Evolutionary conservation across 2,113 vertebrate genomes (phyloP).

Genomic region (Podiceps cristatus): DNA sequence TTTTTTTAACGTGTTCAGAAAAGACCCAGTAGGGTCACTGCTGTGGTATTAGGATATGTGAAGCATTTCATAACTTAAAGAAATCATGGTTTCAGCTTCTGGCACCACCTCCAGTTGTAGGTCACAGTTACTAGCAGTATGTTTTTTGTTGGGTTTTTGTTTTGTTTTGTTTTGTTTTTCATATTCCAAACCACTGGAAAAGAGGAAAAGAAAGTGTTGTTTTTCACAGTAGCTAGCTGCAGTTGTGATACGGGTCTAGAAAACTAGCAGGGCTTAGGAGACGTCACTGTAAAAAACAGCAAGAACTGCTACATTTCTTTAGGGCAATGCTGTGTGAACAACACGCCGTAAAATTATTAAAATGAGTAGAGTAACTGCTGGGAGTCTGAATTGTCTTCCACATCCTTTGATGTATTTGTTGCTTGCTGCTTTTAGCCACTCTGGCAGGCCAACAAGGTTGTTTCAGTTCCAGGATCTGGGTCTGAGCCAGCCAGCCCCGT

Average conservation of each 20-base stretch:
- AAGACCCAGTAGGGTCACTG: slow-evolving; percentile 45
- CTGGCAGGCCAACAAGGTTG: rapidly evolving
- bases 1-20: slow-evolving; percentile 6
- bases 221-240: slow-evolving; percentile 63
- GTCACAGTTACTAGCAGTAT: slow-evolving; percentile 60
- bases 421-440: not conserved
- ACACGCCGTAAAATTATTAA: not conserved
- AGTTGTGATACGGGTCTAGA: slow-evolving; percentile 20
- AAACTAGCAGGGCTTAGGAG: not conserved
- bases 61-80: slow-evolving; percentile 70
- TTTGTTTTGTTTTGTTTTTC: not conserved
- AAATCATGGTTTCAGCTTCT: slow-evolving; percentile 64
- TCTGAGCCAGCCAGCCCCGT: not conserved
- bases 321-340: rapidly evolving
- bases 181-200: slow-evolving; percentile 59
- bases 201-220: slow-evolving; percentile 66
- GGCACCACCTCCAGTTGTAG: slow-evolving; percentile 33
- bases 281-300: slow-evolving; percentile 5
- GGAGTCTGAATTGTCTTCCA: not conserved
- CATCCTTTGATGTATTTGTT: not conserved
- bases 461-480: not conserved
- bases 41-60: slow-evolving; percentile 55
- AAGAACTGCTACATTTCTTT: not conserved
- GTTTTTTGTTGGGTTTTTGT: not conserved
- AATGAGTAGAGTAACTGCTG: not conserved